These are phyloP conservation scores for Calidris pygmaea DNA, from an alignment of 2,113 vertebrate species.

Conservation along the genomic window DNA sequence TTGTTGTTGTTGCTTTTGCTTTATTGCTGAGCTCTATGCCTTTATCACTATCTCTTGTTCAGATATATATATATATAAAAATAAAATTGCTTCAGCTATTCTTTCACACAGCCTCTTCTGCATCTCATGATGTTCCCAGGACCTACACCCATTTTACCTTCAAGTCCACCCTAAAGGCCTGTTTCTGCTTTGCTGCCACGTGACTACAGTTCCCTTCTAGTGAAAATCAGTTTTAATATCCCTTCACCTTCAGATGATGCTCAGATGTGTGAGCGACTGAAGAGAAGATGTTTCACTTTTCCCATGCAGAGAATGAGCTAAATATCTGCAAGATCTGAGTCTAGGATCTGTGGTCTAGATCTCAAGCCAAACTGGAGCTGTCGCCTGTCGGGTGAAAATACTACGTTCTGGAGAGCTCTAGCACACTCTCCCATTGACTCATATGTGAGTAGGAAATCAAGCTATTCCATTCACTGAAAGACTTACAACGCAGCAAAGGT, in stretches of 20 bases:
- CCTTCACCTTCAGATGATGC: not conserved
- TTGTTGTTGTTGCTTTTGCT: not conserved
- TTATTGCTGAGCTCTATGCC: not conserved
- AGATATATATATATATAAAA: not conserved
- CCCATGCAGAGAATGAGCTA: not conserved
- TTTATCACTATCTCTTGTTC: not conserved
- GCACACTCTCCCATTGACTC: not conserved
- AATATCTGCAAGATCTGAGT: not conserved
- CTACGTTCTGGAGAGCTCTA: not conserved
- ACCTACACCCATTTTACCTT: not conserved
- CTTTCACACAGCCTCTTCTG: not conserved
- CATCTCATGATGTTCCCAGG: too few species aligned
- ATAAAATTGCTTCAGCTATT: not conserved
- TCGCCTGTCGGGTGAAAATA: not conserved
- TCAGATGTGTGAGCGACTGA: not conserved
- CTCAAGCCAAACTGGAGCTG: not conserved
- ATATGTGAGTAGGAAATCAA: accelerated
- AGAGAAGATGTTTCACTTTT: not conserved
- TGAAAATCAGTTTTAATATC: not conserved
- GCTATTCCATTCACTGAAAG: not conserved
- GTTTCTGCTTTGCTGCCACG: not conserved
- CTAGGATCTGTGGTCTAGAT: not conserved
- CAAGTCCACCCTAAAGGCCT: not conserved
- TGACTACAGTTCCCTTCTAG: not conserved
- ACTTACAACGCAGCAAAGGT: not conserved